Evolutionary conservation across 2,888 invertebrate species (phyloP).

Genomic region (Zeuzera pyrina): DNA sequence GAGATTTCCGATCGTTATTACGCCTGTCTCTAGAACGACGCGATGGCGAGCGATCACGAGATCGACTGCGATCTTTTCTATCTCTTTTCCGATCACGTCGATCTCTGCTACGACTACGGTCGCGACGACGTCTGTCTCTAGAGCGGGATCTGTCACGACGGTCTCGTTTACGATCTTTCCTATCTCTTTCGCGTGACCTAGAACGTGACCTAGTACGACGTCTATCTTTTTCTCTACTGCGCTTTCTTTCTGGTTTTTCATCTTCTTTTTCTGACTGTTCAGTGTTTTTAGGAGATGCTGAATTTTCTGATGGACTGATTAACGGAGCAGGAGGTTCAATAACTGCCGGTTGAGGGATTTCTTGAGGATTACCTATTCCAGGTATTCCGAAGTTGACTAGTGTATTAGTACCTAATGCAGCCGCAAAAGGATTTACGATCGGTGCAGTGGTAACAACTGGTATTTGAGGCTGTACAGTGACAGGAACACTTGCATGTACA

Average conservation of each 20-base stretch:
- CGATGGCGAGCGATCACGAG: constrained; percentile 66
- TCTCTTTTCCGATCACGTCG: constrained; percentile 56
- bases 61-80: constrained; percentile 68
- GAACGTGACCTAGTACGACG: constrained; percentile 44
- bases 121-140: constrained; percentile 71
- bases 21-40: constrained; percentile 67
- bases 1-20: constrained; percentile 50
- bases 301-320: constrained; percentile 40
- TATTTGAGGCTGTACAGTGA: constrained; percentile 22
- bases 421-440: constrained; percentile 37
- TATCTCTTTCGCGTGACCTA: constrained; percentile 45
- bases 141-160: constrained; percentile 70
- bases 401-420: constrained; percentile 38
- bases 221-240: constrained; percentile 42
- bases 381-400: constrained; percentile 47
- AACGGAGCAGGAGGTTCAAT: constrained; percentile 55
- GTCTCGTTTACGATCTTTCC: constrained; percentile 59
- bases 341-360: constrained; percentile 62
- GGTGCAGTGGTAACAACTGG: constrained; percentile 23
- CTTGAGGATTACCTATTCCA: constrained; percentile 55
- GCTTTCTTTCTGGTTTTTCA: constrained; percentile 33
- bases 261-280: constrained; percentile 37
- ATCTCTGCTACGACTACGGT: constrained; percentile 75
- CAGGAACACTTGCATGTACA: constrained; percentile 23
- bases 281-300: constrained; percentile 6